These are phyloP conservation scores for Mobula birostris DNA, from an alignment of 2,113 vertebrate species.

Conservation along the genomic window DNA sequence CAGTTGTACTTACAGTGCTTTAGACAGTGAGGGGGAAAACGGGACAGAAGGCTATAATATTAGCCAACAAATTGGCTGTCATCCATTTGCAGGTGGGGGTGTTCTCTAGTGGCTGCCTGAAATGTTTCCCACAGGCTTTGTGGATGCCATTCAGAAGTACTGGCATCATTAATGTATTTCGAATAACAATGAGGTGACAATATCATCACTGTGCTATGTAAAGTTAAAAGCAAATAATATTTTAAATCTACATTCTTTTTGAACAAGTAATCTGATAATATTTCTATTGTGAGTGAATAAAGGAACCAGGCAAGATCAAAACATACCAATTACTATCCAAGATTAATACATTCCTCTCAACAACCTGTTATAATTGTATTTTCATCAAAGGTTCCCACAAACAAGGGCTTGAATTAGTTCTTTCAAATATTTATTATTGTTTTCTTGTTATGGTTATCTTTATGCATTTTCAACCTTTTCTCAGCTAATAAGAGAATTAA, in stretches of 20 bases:
- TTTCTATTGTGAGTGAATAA: background rate
- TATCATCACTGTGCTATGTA: background rate
- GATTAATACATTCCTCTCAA: background rate
- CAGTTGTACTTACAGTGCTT: conserved; percentile 37
- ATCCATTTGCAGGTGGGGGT: conserved; percentile 37
- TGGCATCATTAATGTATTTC: conserved; percentile 25
- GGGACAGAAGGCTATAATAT: conserved; percentile 36
- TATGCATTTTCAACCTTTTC: background rate
- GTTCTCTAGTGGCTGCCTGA: conserved; percentile 23
- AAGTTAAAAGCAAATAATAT: conserved; percentile 8
- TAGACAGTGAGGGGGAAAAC: conserved; percentile 31
- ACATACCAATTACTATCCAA: background rate
- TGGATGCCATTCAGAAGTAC: conserved; percentile 11
- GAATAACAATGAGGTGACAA: conserved; percentile 2
- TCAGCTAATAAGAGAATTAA: background rate
- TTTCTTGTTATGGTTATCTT: background rate
- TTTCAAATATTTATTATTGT: background rate
- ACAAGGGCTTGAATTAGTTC: background rate
- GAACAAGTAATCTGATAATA: background rate
- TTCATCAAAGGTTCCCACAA: background rate
- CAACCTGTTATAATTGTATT: background rate
- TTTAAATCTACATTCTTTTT: background rate
- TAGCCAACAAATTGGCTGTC: conserved; percentile 37
- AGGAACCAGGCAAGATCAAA: background rate
- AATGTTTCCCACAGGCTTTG: conserved; percentile 29